These are phyloP conservation scores for Capromys pilorides DNA, from an alignment of 2,797 vertebrate genomes.

Conservation along the genomic window DNA sequence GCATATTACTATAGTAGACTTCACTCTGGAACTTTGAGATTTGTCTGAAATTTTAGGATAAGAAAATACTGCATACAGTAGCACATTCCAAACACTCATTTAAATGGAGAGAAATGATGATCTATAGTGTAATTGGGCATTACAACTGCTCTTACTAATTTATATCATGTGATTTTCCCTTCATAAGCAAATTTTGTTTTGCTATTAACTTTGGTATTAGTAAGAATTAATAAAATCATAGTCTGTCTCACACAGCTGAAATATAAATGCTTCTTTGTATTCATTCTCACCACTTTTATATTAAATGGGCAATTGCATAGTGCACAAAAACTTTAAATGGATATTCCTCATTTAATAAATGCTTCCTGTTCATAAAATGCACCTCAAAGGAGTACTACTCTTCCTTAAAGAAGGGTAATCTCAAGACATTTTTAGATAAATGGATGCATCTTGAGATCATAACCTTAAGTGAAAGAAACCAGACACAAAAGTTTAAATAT, in stretches of 20 bases:
- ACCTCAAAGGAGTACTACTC: background rate
- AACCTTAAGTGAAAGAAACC: too few relatives aligned
- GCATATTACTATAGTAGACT: constrained; percentile 1
- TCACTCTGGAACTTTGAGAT: background rate
- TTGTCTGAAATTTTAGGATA: constrained; percentile 39
- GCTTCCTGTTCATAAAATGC: background rate
- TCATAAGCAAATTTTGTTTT: background rate
- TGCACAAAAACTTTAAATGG: background rate
- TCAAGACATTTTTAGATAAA: background rate
- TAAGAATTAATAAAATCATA: background rate
- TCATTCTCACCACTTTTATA: constrained; percentile 1
- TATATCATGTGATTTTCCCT: constrained; percentile 1
- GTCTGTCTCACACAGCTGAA: background rate
- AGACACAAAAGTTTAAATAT: too few relatives aligned
- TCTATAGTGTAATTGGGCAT: background rate
- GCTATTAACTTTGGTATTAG: background rate
- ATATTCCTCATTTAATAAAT: constrained; percentile 26
- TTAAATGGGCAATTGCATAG: background rate
- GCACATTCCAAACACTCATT: background rate
- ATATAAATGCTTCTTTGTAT: background rate
- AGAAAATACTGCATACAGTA: background rate
- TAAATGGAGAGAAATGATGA: background rate
- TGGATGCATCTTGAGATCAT: too few relatives aligned
- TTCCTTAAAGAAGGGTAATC: background rate
- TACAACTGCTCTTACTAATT: constrained; percentile 2